Evolutionary conservation across 2,888 invertebrate species (phyloP), one percentile per base, ranked within the genome.

Genomic region (Hyposoter didymator): DNA sequence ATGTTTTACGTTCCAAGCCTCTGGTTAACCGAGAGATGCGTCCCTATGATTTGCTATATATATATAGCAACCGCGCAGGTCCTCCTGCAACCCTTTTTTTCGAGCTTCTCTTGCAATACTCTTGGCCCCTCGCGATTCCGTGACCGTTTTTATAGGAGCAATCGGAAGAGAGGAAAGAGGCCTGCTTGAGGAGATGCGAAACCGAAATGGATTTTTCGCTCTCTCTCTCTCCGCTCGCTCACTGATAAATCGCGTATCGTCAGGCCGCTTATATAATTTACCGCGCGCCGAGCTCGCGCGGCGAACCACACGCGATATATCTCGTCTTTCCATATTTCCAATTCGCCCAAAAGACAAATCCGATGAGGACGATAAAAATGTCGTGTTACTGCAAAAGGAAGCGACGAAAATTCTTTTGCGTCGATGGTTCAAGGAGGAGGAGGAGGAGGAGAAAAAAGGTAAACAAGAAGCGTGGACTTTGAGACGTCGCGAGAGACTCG

Each of bases 1-100:
- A 91, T 91, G 91, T 90, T 91, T 90, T 87, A 84, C 89, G 88
- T 90, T 89, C 85, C 85, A 69, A 69, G 78, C 39, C n/a, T 28
- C 47, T 19, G 64, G 19, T 55, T 67, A 72, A 74, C 64, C 55
- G 12, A 47, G 12, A 47, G 81, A 66, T 67, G 67, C 69, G 39
- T 73, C 32, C 67, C 59, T 72, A 73, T 39, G 39, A 39, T 39
- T 39, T 39, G 5, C 14, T 45, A 55, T 64, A n/a, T 64, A 64
- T 73, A 55, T 39, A 52, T 52, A 19, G 39, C 72, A 49, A 59
- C 59, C 69, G 55, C 39, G 45, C 49, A 62, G 69, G 39, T 75
- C 70, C 82, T 62, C 55, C 47, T 70, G 75, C 66, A 39, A 79
- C 32, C 75, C 79, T 78, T 69, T 72, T 67, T 52, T 62, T 64